Conservation (phyloP, 2,113 vertebrate genomes). For the Amphiprion percula region DNA sequence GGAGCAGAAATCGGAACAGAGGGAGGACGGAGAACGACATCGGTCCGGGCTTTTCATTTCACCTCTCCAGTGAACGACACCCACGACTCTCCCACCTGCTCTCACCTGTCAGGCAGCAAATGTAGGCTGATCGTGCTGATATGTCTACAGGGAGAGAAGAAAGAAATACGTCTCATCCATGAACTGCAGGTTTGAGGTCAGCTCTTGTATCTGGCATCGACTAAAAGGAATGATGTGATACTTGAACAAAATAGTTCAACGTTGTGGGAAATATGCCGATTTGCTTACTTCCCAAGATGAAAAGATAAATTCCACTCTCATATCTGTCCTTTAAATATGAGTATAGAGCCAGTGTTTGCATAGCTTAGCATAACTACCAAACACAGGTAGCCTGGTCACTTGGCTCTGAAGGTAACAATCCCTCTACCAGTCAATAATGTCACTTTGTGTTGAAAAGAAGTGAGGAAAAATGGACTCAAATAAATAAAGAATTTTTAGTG, state of each 20-base stretch:
- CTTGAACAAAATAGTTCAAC: too few species aligned
- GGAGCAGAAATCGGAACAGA: conserved; percentile 66
- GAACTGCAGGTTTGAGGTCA: conserved; percentile 19
- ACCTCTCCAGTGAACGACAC: conserved; percentile 59
- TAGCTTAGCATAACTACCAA: too few species aligned
- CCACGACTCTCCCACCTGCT: conserved; percentile 75
- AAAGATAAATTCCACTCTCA: neutral
- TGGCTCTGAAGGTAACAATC: too few species aligned
- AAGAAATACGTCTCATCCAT: conserved; percentile 37
- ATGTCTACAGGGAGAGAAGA: conserved; percentile 26
- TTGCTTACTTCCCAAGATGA: too few species aligned
- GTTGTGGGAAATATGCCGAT: too few species aligned
- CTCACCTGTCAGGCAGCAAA: conserved; percentile 60
- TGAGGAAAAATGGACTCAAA: too few species aligned
- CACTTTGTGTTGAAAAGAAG: too few species aligned
- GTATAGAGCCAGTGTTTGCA: too few species aligned
- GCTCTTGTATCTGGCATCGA: neutral
- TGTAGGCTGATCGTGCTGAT: conserved; percentile 51
- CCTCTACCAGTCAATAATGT: too few species aligned
- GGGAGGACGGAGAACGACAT: conserved; percentile 55
- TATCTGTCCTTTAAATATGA: neutral
- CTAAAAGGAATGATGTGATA: neutral
- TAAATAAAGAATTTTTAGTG: too few species aligned
- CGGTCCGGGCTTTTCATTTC: conserved; percentile 51
- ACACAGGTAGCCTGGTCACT: too few species aligned